Conservation (phyloP, 2,888 invertebrate species). For the Hirtodrosophila duncani region DNA sequence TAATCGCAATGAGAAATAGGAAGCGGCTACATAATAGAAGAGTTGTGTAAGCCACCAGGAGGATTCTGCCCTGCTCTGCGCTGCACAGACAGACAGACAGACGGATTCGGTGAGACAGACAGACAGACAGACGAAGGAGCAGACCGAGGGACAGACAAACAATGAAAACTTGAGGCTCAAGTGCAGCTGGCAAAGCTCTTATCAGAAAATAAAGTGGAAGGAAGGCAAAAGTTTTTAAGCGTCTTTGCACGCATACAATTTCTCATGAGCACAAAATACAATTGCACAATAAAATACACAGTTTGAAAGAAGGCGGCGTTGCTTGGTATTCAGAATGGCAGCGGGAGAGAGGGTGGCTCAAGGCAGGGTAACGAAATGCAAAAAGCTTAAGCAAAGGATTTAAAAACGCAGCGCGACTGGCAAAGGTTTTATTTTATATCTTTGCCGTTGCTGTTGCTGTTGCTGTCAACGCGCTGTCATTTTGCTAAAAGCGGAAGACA, state of each 20-base stretch:
- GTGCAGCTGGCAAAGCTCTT: slow-evolving; percentile 57
- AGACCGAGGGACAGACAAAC: slow-evolving; percentile 46
- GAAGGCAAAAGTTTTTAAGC: slow-evolving; percentile 61
- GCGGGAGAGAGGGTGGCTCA: background rate
- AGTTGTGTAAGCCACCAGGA: no score
- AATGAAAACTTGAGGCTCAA: slow-evolving; percentile 51
- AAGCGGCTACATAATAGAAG: no score
- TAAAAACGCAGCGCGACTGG: slow-evolving; percentile 34
- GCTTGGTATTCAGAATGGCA: no score
- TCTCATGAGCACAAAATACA: slow-evolving; percentile 67
- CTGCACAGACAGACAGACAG: no score
- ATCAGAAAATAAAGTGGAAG: slow-evolving; percentile 47
- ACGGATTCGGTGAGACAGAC: slow-evolving; percentile 9
- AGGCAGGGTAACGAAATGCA: slow-evolving; percentile 37
- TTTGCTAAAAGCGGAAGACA: slow-evolving; percentile 45
- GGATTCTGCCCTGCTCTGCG: no score
- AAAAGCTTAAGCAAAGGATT: slow-evolving; percentile 62
- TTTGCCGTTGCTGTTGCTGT: no score
- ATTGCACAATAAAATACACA: slow-evolving; percentile 61
- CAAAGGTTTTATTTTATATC: slow-evolving; percentile 33
- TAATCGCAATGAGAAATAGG: no score
- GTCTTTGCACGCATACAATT: slow-evolving; percentile 67
- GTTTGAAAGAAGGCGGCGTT: slow-evolving; percentile 11
- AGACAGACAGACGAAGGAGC: no score
- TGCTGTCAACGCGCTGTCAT: slow-evolving; percentile 32